A percentile compares a stretch with the other conserved stretches of the same genome.
These are phyloP conservation scores for Himalopsyche tibetana DNA, from an alignment of 2,888 invertebrate genomes.

Conservation along the genomic window DNA sequence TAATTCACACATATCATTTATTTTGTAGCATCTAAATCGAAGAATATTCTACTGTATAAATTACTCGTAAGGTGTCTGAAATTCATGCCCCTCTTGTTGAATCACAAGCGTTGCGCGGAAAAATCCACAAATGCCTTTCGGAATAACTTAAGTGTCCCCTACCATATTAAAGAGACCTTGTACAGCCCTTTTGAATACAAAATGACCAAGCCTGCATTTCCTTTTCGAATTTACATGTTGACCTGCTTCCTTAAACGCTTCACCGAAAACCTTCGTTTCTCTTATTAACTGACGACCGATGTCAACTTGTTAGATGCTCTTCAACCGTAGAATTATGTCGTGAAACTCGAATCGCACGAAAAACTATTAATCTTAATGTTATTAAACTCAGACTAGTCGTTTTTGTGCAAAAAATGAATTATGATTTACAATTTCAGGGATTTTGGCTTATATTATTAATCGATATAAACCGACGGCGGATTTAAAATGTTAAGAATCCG, in stretches of 20 bases:
- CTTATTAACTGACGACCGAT: constrained; percentile 37
- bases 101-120: constrained; percentile 22
- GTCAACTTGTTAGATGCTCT: neutral
- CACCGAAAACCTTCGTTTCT: constrained; percentile 6
- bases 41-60: no score
- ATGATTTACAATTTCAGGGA: neutral
- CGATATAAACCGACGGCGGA: no score
- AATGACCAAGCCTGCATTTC: constrained; percentile 31
- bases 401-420: no score
- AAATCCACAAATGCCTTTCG: constrained; percentile 31
- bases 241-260: neutral
- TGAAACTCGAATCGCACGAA: neutral
- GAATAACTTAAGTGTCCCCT: constrained; percentile 29
- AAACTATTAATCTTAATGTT: neutral
- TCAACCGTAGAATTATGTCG: neutral
- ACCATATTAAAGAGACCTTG: constrained; percentile 27
- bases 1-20: no score
- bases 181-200: constrained; percentile 38
- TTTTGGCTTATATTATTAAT: neutral
- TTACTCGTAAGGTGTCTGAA: no score
- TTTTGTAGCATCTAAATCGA: no score
- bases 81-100: neutral
- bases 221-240: constrained; percentile 23
- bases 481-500: no score
- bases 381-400: no score